These are phyloP conservation scores for Luscinia megarhynchos DNA, from an alignment of 2,797 vertebrate genomes.

Conservation along the genomic window DNA sequence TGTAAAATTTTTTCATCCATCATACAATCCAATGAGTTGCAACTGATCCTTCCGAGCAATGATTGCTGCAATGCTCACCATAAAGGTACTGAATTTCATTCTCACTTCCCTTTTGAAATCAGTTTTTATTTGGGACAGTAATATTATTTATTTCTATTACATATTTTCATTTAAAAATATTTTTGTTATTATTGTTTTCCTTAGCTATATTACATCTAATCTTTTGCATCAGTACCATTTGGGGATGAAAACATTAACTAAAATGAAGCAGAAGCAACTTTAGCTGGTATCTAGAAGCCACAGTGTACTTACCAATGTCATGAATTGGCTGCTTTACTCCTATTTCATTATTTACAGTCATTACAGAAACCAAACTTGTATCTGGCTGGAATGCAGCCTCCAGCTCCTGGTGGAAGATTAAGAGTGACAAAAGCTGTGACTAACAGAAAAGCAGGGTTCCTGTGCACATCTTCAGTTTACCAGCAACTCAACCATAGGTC, in stretches of 20 bases:
- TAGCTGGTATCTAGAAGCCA: background rate
- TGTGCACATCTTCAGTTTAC: background rate
- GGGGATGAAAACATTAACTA: background rate
- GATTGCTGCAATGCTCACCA: background rate
- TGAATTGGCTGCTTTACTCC: slow-evolving; percentile 91
- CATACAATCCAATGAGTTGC: background rate
- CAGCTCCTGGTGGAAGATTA: slow-evolving; percentile 67
- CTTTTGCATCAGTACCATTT: background rate
- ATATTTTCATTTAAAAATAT: background rate
- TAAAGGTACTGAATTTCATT: background rate
- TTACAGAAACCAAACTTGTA: slow-evolving; percentile 92
- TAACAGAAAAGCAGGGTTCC: background rate
- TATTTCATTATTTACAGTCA: slow-evolving; percentile 97
- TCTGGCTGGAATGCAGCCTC: slow-evolving; percentile 88
- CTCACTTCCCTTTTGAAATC: background rate
- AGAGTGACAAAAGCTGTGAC: background rate
- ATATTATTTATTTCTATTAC: background rate
- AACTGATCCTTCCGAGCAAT: background rate
- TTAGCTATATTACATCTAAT: background rate
- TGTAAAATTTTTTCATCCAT: background rate
- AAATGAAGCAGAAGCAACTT: background rate
- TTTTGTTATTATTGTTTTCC: background rate
- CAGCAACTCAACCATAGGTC: background rate
- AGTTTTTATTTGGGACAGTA: background rate
- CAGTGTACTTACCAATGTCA: slow-evolving; percentile 87